Conservation (phyloP, 2,113 vertebrate genomes). For the Oncorhynchus gorbuscha region DNA sequence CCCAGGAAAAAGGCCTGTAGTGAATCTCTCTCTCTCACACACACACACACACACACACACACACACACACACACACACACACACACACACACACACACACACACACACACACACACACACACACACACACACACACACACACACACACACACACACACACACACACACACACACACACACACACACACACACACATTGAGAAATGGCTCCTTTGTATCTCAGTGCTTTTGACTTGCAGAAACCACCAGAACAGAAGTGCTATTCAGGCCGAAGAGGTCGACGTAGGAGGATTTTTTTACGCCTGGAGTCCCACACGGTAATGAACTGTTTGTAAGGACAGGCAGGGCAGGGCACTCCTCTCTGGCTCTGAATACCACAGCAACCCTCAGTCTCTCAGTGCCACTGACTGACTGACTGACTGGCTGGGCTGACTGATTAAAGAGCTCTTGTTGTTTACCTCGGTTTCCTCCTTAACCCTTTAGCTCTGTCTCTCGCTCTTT, state of each 20-base stretch:
- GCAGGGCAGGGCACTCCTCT: constrained; percentile 9
- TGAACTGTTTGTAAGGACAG: constrained; percentile 33
- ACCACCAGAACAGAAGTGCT: constrained; percentile 69
- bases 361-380: constrained; percentile 27
- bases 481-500: not conserved
- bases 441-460: not conserved
- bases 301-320: constrained; percentile 54
- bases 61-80: constrained; percentile 39
- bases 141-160: constrained; percentile 39
- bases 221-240: constrained; percentile 53
- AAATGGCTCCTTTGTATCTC: constrained; percentile 69
- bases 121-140: constrained; percentile 30
- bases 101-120: constrained; percentile 32
- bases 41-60: constrained; percentile 35
- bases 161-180: constrained; percentile 46
- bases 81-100: constrained; percentile 46
- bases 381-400: not conserved
- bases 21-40: constrained; percentile 4
- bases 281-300: constrained; percentile 67
- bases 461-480: not conserved
- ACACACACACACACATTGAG: constrained; percentile 39
- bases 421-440: not conserved
- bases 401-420: too few relatives aligned
- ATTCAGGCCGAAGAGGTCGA: constrained; percentile 56
- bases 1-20: constrained; percentile 22